These are phyloP conservation scores for Oenanthe oenanthe DNA, from an alignment of 2,113 vertebrate genomes.

Conservation along the genomic window DNA sequence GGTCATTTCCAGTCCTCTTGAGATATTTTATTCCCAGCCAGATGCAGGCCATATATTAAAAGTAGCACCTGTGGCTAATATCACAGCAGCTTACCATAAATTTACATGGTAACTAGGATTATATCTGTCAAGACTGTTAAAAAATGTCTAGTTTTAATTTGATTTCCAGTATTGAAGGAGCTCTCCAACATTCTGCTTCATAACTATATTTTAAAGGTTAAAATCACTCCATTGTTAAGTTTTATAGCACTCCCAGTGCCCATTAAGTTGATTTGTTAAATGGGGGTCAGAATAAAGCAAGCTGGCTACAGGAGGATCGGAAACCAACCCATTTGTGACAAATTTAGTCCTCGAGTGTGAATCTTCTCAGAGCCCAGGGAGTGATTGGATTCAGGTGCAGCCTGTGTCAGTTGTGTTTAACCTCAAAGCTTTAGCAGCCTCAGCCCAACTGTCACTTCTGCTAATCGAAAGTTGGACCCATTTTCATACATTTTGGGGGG, in stretches of 20 bases:
- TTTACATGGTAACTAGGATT: conserved; percentile 89
- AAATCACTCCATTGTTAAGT: conserved; percentile 83
- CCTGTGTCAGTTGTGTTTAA: conserved; percentile 74
- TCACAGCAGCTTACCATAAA: conserved; percentile 88
- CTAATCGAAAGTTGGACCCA: neutral
- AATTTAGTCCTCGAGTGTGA: conserved; percentile 76
- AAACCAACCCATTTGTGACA: conserved; percentile 84
- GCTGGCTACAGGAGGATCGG: conserved; percentile 78
- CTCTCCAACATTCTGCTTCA: conserved; percentile 81
- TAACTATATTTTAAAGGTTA: conserved; percentile 84
- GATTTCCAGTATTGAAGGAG: conserved; percentile 85
- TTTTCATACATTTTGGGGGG: neutral
- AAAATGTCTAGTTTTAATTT: conserved; percentile 87
- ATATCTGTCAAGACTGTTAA: conserved; percentile 86
- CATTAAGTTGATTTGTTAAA: conserved; percentile 86
- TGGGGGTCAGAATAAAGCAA: conserved; percentile 78
- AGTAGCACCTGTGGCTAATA: conserved; percentile 89
- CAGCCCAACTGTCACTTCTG: conserved; percentile 63
- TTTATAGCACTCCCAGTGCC: conserved; percentile 83
- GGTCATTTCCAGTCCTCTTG: conserved; percentile 84
- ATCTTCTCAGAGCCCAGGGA: conserved; percentile 71
- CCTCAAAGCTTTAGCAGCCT: conserved; percentile 66
- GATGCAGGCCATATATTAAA: conserved; percentile 87
- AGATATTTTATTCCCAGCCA: conserved; percentile 86
- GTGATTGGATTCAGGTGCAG: conserved; percentile 87